phyloP scores from a whole-genome alignment of 2,888 invertebrate genomes.

The Oxystoma pomonae region DNA sequence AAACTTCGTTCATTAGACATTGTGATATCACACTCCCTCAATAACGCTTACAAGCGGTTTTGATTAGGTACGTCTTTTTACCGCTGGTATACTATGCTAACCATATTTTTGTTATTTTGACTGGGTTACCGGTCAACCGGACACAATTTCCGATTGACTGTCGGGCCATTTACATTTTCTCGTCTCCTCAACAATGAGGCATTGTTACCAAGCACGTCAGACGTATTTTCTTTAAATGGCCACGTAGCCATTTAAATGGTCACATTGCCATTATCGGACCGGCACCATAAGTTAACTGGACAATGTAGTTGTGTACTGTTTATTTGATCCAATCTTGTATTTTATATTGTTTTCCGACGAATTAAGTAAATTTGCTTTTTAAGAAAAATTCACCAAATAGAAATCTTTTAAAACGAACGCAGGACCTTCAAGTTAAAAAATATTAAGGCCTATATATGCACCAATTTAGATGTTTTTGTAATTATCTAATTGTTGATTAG shows the following conservation, averaged over 20 bases:
- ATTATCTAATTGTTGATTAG: no score
- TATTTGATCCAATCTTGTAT: slow-evolving; percentile 24
- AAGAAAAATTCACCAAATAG: neutral
- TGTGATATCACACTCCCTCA: no score
- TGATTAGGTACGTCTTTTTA: no score
- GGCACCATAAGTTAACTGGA: slow-evolving; percentile 29
- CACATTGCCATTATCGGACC: slow-evolving; percentile 34
- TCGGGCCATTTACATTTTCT: slow-evolving; percentile 27
- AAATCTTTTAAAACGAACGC: no score
- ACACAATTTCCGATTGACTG: slow-evolving; percentile 22
- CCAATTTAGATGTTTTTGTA: no score
- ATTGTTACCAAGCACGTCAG: slow-evolving; percentile 28
- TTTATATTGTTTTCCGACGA: slow-evolving; percentile 14
- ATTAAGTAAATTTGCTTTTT: slow-evolving; percentile 19
- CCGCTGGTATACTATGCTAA: no score
- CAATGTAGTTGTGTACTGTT: slow-evolving; percentile 25
- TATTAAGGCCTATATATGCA: no score
- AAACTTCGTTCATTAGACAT: no score
- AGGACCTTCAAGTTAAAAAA: no score
- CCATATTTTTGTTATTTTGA: neutral
- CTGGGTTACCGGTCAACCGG: slow-evolving; percentile 7
- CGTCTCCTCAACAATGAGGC: slow-evolving; percentile 27
- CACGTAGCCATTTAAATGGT: slow-evolving; percentile 9
- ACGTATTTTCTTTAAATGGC: slow-evolving; percentile 35
- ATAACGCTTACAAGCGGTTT: no score